Conservation (phyloP, 1,140 invertebrate species). For the Solenopsis fugax region DNA sequence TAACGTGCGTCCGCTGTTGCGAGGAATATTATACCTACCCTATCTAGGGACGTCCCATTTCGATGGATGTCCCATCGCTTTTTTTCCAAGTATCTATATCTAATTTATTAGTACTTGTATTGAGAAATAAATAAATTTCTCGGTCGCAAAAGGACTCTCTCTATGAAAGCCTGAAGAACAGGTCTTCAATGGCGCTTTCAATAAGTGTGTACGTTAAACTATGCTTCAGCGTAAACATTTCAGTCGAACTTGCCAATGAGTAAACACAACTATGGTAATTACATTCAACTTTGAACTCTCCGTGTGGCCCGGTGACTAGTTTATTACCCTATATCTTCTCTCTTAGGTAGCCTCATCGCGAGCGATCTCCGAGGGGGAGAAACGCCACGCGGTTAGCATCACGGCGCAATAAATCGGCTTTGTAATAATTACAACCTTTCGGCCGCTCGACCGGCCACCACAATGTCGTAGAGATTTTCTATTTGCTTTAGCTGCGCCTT, state of each 20-base stretch:
- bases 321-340: constrained; percentile 52
- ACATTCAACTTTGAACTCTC: constrained; percentile 51
- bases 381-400: constrained; percentile 51
- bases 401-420: constrained; percentile 54
- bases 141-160: background rate
- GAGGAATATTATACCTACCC: constrained; percentile 13
- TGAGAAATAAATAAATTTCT: background rate
- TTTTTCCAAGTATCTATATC: background rate
- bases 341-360: constrained; percentile 43
- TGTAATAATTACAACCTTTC: constrained; percentile 63
- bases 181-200: constrained; percentile 18
- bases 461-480: constrained; percentile 48
- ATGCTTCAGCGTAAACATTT: constrained; percentile 14
- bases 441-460: constrained; percentile 18
- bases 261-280: constrained; percentile 49
- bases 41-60: background rate
- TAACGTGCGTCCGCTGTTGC: constrained; percentile 13
- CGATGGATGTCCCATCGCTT: background rate
- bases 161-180: constrained; percentile 12
- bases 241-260: constrained; percentile 49
- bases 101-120: background rate
- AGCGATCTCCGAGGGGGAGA: constrained; percentile 35
- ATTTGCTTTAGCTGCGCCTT: constrained; percentile 50
- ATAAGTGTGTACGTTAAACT: background rate
- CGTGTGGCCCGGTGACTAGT: constrained; percentile 34